Percentiles rank a stretch among this genome's conserved stretches.
Conservation (phyloP, 2,113 vertebrate species). For the Melanocharis versteri region DNA sequence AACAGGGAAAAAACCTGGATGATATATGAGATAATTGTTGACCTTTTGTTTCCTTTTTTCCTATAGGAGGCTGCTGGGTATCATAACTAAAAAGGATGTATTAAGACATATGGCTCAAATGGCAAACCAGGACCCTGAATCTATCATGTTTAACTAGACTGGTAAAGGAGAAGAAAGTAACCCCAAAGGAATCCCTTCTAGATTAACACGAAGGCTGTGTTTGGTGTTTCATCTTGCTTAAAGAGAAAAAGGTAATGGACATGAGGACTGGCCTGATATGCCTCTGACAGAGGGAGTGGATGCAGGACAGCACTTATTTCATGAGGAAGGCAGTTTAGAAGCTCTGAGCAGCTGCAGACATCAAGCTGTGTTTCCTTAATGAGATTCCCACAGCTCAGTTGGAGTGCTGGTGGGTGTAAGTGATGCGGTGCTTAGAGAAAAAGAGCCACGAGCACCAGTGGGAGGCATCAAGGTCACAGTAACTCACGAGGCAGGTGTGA, state of each 20-base stretch:
- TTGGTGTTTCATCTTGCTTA: slow-evolving; percentile 49
- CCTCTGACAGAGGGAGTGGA: slow-evolving; percentile 20
- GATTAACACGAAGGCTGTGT: slow-evolving; percentile 47
- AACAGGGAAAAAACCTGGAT: not conserved
- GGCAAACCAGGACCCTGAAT: slow-evolving; percentile 98
- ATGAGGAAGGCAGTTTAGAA: slow-evolving; percentile 40
- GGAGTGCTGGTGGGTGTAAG: not conserved
- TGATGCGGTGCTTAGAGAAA: not conserved
- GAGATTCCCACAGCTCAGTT: slow-evolving; percentile 22
- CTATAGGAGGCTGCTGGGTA: slow-evolving; percentile 80
- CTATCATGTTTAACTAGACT: slow-evolving; percentile 95
- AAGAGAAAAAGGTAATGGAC: slow-evolving; percentile 40
- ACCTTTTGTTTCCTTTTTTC: slow-evolving; percentile 54
- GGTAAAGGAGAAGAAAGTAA: slow-evolving; percentile 30
- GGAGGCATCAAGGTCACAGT: not conserved
- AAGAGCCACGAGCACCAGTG: not conserved
- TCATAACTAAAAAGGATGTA: slow-evolving; percentile 96
- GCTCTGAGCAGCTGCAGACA: slow-evolving; percentile 51
- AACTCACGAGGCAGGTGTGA: not conserved
- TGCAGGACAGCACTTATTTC: slow-evolving; percentile 37
- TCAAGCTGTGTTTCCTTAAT: slow-evolving; percentile 53
- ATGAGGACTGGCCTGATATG: slow-evolving; percentile 26
- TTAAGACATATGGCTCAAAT: slow-evolving; percentile 98
- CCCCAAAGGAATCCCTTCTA: slow-evolving; percentile 44
- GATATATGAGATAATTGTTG: not conserved